phyloP scores from a whole-genome alignment of 1,140 invertebrate species.

The Lanistes nyassanus region DNA sequence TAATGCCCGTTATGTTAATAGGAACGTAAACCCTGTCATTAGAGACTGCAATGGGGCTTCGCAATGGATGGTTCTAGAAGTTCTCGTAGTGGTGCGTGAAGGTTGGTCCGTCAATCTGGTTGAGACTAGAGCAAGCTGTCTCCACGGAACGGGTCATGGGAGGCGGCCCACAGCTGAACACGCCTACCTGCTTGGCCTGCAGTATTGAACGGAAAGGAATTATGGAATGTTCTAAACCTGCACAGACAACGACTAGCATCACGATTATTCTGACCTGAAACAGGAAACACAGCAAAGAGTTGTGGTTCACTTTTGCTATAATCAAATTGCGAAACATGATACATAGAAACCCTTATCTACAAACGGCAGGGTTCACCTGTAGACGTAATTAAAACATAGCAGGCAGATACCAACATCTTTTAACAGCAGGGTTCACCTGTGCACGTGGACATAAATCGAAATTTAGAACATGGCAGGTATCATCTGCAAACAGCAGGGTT shows the following conservation, averaged over 20 bases:
- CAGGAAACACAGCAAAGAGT: background rate
- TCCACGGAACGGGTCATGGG: slow-evolving; percentile 94
- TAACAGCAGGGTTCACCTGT: no score
- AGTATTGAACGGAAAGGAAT: background rate
- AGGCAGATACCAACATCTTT: no score
- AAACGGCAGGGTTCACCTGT: no score
- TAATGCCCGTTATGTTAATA: no score
- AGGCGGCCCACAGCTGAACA: slow-evolving; percentile 94
- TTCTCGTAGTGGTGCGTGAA: slow-evolving; percentile 98
- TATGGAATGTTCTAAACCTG: background rate
- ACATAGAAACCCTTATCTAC: no score
- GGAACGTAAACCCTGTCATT: no score
- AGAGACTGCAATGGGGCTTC: no score
- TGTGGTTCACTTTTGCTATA: background rate
- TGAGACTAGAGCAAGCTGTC: slow-evolving; percentile 89
- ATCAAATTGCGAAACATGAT: background rate
- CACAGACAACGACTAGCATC: no score
- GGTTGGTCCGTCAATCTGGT: slow-evolving; percentile 90
- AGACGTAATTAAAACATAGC: no score
- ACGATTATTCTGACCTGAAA: background rate
- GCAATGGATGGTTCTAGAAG: slow-evolving; percentile 74
- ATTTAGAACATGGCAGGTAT: no score
- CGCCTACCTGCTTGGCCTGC: slow-evolving; percentile 74
- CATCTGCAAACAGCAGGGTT: no score
- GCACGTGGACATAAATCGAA: no score